Conservation (phyloP, 2,113 vertebrate species). For the Oryzias celebensis region DNA sequence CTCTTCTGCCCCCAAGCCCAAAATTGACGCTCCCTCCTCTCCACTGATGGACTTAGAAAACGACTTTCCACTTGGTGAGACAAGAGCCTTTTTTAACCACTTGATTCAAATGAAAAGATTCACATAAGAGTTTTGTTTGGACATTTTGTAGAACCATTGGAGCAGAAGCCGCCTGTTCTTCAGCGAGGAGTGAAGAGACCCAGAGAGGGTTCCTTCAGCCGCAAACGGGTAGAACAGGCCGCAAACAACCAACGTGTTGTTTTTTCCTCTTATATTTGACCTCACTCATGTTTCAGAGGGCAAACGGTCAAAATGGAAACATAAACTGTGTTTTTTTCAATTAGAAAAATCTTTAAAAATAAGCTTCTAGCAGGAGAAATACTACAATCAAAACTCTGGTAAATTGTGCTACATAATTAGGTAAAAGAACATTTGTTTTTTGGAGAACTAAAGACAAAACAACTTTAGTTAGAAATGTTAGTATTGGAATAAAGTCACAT, state of each 20-base stretch:
- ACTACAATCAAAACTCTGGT: too few relatives aligned
- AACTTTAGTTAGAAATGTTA: too few relatives aligned
- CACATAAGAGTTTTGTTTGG: not conserved
- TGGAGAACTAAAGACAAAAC: too few relatives aligned
- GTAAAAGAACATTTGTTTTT: too few relatives aligned
- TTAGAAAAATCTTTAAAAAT: too few relatives aligned
- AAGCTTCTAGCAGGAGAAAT: too few relatives aligned
- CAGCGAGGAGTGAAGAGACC: slow-evolving; percentile 83
- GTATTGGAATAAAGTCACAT: too few relatives aligned
- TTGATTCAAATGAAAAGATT: not conserved
- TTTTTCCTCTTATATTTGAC: not conserved
- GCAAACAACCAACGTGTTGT: not conserved
- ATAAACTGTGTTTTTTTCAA: too few relatives aligned
- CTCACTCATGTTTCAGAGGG: not conserved
- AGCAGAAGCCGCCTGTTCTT: slow-evolving; percentile 33
- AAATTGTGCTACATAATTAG: too few relatives aligned
- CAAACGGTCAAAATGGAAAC: too few relatives aligned
- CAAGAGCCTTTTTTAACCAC: not conserved
- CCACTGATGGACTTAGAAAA: slow-evolving; percentile 86
- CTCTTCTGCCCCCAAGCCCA: slow-evolving; percentile 52
- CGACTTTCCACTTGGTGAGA: slow-evolving; percentile 87
- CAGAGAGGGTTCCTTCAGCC: slow-evolving; percentile 83
- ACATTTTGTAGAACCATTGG: slow-evolving; percentile 42
- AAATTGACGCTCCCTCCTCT: slow-evolving; percentile 63
- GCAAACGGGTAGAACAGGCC: slow-evolving; percentile 83